Conservation (phyloP, 2,888 invertebrate species). For the Drosophila affinis region DNA sequence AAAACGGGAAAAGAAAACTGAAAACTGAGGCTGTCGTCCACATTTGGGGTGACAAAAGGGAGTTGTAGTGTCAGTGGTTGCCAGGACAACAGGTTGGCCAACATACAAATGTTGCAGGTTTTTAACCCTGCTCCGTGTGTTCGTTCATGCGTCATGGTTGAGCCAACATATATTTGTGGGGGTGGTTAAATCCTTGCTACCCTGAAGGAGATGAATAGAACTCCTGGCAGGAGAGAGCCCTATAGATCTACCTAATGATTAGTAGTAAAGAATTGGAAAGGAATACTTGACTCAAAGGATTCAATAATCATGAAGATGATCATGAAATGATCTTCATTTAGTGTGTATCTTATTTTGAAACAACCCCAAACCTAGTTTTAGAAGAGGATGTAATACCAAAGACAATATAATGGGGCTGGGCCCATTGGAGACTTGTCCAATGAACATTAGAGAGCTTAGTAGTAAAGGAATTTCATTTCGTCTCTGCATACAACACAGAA, state of each 20-base stretch:
- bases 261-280: no score
- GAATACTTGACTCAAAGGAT: neutral
- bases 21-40: constrained; percentile 52
- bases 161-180: constrained; percentile 23
- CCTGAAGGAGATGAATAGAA: neutral
- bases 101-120: constrained; percentile 52
- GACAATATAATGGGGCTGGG: no score
- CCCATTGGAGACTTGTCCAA: no score
- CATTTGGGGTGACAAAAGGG: constrained; percentile 62
- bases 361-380: neutral
- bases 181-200: constrained; percentile 31
- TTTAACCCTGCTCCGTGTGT: constrained; percentile 55
- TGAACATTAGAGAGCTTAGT: no score
- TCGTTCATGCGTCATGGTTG: constrained; percentile 53
- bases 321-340: neutral
- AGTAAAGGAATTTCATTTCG: no score
- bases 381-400: neutral
- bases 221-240: neutral
- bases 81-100: constrained; percentile 71
- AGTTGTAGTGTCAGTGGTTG: constrained; percentile 42
- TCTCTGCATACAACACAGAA: no score
- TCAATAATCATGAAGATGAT: neutral
- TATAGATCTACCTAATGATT: no score
- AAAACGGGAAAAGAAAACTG: neutral
- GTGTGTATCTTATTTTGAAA: neutral